Conservation (phyloP, 2,888 invertebrate genomes). For the Nemotelus nigrinus region DNA sequence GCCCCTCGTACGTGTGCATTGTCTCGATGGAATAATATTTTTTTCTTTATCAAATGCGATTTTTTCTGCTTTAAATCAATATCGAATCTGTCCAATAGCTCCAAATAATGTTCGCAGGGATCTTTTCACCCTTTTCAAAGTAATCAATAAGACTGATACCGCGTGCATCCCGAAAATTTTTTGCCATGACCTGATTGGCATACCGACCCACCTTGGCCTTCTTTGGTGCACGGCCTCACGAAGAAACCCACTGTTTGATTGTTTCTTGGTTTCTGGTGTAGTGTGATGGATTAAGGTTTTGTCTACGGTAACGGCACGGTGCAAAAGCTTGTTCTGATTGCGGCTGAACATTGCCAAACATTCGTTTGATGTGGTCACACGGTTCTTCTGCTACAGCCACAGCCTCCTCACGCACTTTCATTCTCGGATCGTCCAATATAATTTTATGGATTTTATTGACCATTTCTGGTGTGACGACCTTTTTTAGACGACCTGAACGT, state of each 20-base stretch:
- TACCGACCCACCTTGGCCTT: background rate
- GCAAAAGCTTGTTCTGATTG: background rate
- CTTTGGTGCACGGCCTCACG: background rate
- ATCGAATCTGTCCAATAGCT: background rate
- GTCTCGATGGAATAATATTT: background rate
- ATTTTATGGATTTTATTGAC: too few species aligned
- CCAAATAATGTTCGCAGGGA: background rate
- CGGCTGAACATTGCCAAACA: background rate
- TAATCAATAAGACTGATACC: too few species aligned
- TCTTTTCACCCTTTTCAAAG: background rate
- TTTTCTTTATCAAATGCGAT: background rate
- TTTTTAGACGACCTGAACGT: background rate
- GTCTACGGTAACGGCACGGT: background rate
- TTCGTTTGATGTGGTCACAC: too few species aligned
- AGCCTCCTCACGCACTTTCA: background rate
- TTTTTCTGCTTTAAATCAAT: background rate
- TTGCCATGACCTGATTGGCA: background rate
- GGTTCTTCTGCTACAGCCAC: background rate
- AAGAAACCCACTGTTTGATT: slow-evolving; percentile 3
- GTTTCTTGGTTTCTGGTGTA: background rate
- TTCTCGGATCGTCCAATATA: background rate
- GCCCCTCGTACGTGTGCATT: background rate
- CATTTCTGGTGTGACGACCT: too few species aligned
- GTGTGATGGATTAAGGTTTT: background rate
- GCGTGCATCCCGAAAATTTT: background rate